Percentiles rank a stretch among this genome's conserved stretches.
Conservation (phyloP, 2,797 vertebrate genomes). For the Poecilia wingei region DNA sequence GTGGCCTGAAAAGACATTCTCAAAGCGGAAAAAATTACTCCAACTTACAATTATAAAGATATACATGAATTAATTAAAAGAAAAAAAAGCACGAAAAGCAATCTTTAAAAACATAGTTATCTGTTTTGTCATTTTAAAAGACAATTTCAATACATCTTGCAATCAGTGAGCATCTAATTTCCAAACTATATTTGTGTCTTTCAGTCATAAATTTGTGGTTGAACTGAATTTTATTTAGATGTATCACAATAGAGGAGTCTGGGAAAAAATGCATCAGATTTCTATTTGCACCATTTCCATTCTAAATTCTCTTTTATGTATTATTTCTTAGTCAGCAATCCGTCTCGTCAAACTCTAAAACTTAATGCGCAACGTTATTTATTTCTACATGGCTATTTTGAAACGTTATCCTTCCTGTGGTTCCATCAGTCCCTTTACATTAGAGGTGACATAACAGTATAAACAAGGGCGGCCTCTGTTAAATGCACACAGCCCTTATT, state of each 20-base stretch:
- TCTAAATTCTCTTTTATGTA: background rate
- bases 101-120: background rate
- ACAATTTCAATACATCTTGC: background rate
- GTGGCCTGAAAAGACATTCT: background rate
- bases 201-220: background rate
- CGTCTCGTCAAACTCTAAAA: background rate
- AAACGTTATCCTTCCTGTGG: constrained; percentile 1
- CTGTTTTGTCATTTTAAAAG: background rate
- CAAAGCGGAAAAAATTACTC: background rate
- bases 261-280: background rate
- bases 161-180: background rate
- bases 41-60: background rate
- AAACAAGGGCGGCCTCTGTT: constrained; percentile 31
- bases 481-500: constrained; percentile 16
- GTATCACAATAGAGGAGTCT: background rate
- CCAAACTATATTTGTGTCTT: background rate
- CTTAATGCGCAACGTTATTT: background rate
- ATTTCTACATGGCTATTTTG: background rate
- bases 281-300: background rate
- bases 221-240: background rate
- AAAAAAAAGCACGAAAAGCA: background rate
- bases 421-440: constrained; percentile 23
- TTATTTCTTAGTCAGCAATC: background rate
- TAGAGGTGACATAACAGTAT: constrained; percentile 20
- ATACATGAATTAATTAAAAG: background rate